phyloP scores from a whole-genome alignment of 1,140 invertebrate genomes.

The Brachionus paranguensis region DNA sequence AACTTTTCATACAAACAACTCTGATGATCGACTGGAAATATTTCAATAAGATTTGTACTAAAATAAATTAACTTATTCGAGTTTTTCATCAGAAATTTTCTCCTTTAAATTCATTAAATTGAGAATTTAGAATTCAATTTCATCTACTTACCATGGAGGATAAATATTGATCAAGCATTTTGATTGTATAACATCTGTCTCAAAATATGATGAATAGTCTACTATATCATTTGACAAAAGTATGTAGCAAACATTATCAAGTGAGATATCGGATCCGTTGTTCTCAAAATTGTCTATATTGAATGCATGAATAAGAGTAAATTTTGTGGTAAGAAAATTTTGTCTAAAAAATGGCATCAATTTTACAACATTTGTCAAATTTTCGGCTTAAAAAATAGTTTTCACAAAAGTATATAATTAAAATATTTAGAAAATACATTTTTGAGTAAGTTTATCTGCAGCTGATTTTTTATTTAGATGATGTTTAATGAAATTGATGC shows the following conservation, averaged over 20 bases:
- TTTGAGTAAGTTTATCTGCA: background rate
- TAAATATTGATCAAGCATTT: background rate
- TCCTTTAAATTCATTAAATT: background rate
- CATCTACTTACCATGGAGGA: background rate
- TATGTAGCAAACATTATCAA: background rate
- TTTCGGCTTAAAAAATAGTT: background rate
- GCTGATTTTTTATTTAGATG: constrained; percentile 7
- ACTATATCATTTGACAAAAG: background rate
- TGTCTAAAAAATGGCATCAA: background rate
- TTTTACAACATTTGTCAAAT: constrained; percentile 3
- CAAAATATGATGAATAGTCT: background rate
- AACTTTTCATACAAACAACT: background rate
- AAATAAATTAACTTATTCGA: background rate
- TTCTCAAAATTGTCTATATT: background rate
- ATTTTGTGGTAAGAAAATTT: background rate
- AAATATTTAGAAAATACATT: background rate
- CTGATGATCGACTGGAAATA: background rate
- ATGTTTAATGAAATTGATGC: constrained; percentile 30
- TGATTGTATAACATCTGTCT: background rate
- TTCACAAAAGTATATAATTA: background rate
- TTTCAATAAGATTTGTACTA: constrained; percentile 16
- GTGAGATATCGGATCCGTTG: no score
- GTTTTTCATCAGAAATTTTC: background rate
- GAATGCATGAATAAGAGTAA: background rate
- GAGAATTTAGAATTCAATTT: background rate